Evolutionary conservation across 2,888 invertebrate species (phyloP).

Genomic region (Andrena fulva): DNA sequence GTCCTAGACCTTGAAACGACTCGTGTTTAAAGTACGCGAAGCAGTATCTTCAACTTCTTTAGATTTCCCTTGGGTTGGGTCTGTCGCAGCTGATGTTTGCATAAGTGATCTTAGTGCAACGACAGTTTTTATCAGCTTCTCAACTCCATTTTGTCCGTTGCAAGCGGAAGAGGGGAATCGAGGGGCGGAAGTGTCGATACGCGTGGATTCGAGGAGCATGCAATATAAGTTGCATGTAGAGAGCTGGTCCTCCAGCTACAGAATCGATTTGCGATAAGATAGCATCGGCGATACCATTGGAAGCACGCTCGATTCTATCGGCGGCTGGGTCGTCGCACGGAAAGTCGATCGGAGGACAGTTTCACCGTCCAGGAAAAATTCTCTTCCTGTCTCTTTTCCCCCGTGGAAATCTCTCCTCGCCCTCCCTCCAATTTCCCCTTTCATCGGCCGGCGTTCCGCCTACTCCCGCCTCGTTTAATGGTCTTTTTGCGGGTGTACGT

Average conservation of each 20-base stretch:
- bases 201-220: not conserved
- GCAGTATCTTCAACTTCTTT: too few relatives aligned
- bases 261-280: slow-evolving; percentile 11
- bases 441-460: slow-evolving; percentile 44
- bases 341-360: slow-evolving; percentile 71
- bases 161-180: too few relatives aligned
- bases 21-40: too few relatives aligned
- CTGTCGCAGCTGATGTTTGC: too few relatives aligned
- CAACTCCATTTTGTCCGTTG: too few relatives aligned
- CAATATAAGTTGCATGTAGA: not conserved
- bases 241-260: not conserved
- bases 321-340: slow-evolving; percentile 65
- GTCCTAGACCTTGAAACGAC: too few relatives aligned
- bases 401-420: slow-evolving; percentile 22
- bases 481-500: slow-evolving; percentile 35
- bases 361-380: slow-evolving; percentile 68
- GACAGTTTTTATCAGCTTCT: too few relatives aligned
- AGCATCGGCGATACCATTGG: slow-evolving; percentile 9
- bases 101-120: too few relatives aligned
- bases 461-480: slow-evolving; percentile 31
- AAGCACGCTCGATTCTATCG: slow-evolving; percentile 22
- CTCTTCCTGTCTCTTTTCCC: slow-evolving; percentile 38
- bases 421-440: slow-evolving; percentile 52
- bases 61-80: too few relatives aligned
- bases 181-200: too few relatives aligned